A percentile compares a stretch with the other conserved stretches of the same genome.
These are phyloP conservation scores for Limonius californicus DNA, from an alignment of 1,140 invertebrate genomes.

Conservation along the genomic window DNA sequence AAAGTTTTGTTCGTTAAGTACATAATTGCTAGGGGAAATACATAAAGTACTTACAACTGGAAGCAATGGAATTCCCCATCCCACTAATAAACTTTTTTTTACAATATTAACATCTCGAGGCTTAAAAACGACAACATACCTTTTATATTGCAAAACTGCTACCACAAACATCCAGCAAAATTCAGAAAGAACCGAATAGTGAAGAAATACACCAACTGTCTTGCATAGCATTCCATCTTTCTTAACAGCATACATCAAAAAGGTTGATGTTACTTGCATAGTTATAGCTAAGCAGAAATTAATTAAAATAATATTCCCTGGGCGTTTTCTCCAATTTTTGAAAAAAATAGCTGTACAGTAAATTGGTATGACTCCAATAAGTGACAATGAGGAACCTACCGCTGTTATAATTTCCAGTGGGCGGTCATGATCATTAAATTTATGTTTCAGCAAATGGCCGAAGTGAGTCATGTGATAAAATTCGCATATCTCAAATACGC, in stretches of 20 bases:
- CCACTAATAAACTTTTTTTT: constrained; percentile 41
- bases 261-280: constrained; percentile 54
- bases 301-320: constrained; percentile 59
- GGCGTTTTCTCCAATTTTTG: constrained; percentile 56
- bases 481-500: constrained; percentile 26
- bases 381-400: constrained; percentile 57
- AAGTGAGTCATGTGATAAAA: constrained; percentile 41
- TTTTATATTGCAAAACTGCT: constrained; percentile 58
- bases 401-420: constrained; percentile 57
- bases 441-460: constrained; percentile 22
- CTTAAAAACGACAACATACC: constrained; percentile 58
- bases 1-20: not conserved
- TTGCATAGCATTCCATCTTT: constrained; percentile 45
- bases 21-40: not conserved
- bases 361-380: constrained; percentile 56
- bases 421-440: not conserved
- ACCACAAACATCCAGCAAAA: constrained; percentile 66
- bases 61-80: constrained; percentile 40
- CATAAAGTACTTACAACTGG: constrained; percentile 29
- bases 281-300: constrained; percentile 56
- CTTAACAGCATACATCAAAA: constrained; percentile 47
- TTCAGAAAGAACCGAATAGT: constrained; percentile 59
- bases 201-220: constrained; percentile 47
- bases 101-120: constrained; percentile 42
- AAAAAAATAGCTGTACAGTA: constrained; percentile 57